Base-by-base conservation (phyloP, 53 echinoderm and acorn worm species). In the Crossaster papposus region DNA sequence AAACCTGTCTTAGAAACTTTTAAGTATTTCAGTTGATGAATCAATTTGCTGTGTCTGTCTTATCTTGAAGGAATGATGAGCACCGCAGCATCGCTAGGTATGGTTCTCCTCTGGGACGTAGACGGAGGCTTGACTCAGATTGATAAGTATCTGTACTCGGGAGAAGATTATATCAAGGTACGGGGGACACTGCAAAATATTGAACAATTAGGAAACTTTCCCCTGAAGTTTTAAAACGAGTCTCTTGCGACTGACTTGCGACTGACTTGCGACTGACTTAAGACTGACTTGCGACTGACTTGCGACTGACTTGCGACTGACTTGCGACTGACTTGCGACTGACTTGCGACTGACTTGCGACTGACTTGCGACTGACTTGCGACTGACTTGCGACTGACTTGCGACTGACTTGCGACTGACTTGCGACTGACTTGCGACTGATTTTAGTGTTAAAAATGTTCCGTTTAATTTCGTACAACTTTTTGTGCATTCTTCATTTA, bases 81-180 rank as follows among this genome's bases (percentile, higher is more conserved):
- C 31, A 97, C 95, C 0, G 93, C 95, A 24, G 97, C 97, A 0
- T 97, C 97, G 0, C 83, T 97, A 26, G 97, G 97, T 9, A 63
- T 97, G 88, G 94, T 97, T 0, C 93, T 97, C 3, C 88, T 97
- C 9, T 97, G 97, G 97, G 97, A 97, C 51, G 97, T 97, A 0
- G 97, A 97, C 33, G 97, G 97, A 22, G 97, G 97, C 24, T 88
- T 97, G 32, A 97, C 95, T 18, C 97, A 97, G 82, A 97, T 97
- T 33, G 97, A 97, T 81, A 97, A 97, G 37, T 97, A 97, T 64
- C 95, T 97, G 29, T 96, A 97, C 88, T 97, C 97, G 33, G 91
- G 95, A 35, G 97, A 97, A 91, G 97, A 97, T 80, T 94, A 97
- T 38, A 97, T 97, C 79, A 97, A 95, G 94, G 97, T 95, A 81